Evolutionary conservation across 2,888 invertebrate species (phyloP), one percentile per base, ranked within the genome.

Genomic region (Iselma pallidipennis): DNA sequence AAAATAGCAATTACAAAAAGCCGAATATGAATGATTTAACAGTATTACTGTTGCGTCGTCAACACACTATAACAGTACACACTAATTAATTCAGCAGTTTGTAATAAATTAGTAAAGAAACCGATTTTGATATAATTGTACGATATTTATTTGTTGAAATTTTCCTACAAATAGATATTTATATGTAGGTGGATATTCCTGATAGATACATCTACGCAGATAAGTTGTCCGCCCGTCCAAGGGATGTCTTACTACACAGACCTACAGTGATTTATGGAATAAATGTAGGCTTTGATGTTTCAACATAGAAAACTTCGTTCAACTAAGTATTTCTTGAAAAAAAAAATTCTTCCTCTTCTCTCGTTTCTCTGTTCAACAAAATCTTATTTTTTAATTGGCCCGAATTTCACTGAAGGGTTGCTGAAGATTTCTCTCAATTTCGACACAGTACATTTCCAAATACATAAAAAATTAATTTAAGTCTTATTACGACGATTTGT

Each of bases 381-480:
- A 16, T 4, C n/a, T 37, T n/a, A n/a, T n/a, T n/a, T n/a, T n/a
- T n/a, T n/a, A n/a, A n/a, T n/a, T n/a, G n/a, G n/a, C n/a, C n/a
- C n/a, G n/a, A n/a, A n/a, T n/a, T n/a, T n/a, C n/a, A n/a, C n/a
- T n/a, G n/a, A n/a, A n/a, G n/a, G n/a, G n/a, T n/a, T n/a, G n/a
- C n/a, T n/a, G n/a, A n/a, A n/a, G 14, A 56, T 56, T 12, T 45
- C 49, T 49, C 50, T 50, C 51, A 51, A 51, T 57, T 25, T 57
- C 37, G 33, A 7, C 23, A 16, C 25, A 29, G 57, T 49, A 56
- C 14, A 23, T 49, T 56, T 16, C 37, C 21, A 49, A 48, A 55
- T 59, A 59, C 55, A 59, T 55, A 55, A 55, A 59, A 59, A 59
- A 55, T 55, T 55, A 49, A 59, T 59, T 59, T 59, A 48, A 49